Conservation (phyloP, 92 coral and sea anemone genomes). For the Palythoa grandis region DNA sequence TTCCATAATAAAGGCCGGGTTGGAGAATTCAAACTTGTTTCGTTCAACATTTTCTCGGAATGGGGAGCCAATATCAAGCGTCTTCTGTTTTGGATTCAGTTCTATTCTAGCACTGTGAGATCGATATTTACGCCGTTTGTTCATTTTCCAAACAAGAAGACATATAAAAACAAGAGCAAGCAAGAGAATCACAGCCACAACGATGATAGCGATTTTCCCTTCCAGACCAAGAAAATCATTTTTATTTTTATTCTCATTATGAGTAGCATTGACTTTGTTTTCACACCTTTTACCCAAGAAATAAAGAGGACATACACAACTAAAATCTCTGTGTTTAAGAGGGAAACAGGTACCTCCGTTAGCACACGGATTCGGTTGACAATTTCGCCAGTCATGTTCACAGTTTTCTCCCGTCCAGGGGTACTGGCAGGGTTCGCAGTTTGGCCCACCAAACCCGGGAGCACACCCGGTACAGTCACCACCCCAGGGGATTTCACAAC, state of each 20-base stretch:
- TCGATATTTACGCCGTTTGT: constrained; percentile 55
- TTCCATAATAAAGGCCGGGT: constrained; percentile 61
- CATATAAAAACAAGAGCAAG: constrained; percentile 43
- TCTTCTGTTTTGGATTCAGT: constrained; percentile 42
- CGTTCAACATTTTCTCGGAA: constrained; percentile 70
- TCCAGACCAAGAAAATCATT: constrained; percentile 40
- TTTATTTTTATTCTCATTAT: constrained; percentile 9
- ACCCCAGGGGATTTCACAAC: constrained; percentile 75
- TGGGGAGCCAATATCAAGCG: constrained; percentile 61
- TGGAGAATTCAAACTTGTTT: constrained; percentile 58
- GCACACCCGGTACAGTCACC: constrained; percentile 76
- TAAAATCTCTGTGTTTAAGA: constrained; percentile 56
- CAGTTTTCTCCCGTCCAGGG: constrained; percentile 82
- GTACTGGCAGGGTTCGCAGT: constrained; percentile 66
- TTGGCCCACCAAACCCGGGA: constrained; percentile 69
- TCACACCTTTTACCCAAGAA: constrained; percentile 57
- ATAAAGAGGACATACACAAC: constrained; percentile 63
- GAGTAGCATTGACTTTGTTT: neutral
- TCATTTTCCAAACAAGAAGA: constrained; percentile 52
- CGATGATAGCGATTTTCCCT: constrained; percentile 58
- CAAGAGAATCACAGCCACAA: constrained; percentile 43
- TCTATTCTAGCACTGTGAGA: constrained; percentile 65
- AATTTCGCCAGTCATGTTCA: constrained; percentile 70
- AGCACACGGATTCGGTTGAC: constrained; percentile 66
- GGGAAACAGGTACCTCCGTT: constrained; percentile 76